These are phyloP conservation scores for Neostethus bicornis DNA, from an alignment of 2,797 vertebrate genomes.

Conservation along the genomic window DNA sequence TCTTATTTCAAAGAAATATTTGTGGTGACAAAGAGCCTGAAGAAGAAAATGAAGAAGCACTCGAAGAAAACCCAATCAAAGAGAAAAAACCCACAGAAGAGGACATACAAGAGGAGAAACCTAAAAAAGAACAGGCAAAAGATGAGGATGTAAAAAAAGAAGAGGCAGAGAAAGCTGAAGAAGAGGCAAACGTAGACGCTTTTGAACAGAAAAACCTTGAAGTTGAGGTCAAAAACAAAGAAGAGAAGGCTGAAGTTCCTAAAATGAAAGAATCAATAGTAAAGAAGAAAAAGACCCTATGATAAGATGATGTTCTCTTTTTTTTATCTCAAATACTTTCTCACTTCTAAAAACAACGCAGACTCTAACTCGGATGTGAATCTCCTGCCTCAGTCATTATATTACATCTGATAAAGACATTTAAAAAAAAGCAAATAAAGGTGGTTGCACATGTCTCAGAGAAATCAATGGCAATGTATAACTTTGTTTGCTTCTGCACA, in stretches of 20 bases:
- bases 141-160: constrained; percentile 18
- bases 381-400: neutral
- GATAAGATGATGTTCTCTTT: neutral
- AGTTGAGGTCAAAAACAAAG: neutral
- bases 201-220: neutral
- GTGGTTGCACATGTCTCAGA: neutral
- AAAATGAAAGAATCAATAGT: constrained; percentile 9
- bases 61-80: no score
- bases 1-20: constrained; percentile 51
- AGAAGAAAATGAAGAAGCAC: neutral
- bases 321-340: neutral
- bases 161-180: constrained; percentile 29
- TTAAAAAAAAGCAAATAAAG: neutral
- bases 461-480: no score
- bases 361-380: neutral
- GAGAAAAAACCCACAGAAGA: constrained; percentile 8
- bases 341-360: neutral
- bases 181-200: neutral
- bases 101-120: neutral
- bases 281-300: neutral
- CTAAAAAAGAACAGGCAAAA: constrained; percentile 14
- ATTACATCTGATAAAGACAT: neutral
- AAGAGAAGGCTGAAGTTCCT: constrained; percentile 1
- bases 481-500: neutral
- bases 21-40: constrained; percentile 28